phyloP scores from a whole-genome alignment of 2,113 vertebrate species.

The Motacilla alba region DNA sequence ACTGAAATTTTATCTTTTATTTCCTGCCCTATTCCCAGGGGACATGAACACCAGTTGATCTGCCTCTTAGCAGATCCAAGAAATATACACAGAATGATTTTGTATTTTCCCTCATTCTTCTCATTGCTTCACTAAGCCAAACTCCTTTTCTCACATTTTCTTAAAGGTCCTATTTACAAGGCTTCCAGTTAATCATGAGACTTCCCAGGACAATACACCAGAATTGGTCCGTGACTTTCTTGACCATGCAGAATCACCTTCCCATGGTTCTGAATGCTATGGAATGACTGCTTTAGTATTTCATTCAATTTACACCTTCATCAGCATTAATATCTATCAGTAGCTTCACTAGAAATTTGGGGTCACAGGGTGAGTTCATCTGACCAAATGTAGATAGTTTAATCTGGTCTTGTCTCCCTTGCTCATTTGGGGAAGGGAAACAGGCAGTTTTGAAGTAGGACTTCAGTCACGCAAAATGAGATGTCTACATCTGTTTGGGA shows the following conservation, averaged over 20 bases:
- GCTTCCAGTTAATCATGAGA: background rate
- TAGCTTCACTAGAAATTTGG: background rate
- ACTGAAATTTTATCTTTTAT: background rate
- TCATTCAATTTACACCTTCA: background rate
- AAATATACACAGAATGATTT: background rate
- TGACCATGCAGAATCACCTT: rapidly evolving
- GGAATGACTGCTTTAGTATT: background rate
- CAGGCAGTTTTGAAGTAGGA: background rate
- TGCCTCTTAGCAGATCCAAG: background rate
- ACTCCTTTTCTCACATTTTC: background rate
- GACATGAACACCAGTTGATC: background rate
- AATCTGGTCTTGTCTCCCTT: background rate
- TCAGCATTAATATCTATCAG: background rate
- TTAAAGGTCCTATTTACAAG: background rate
- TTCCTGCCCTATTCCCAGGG: background rate
- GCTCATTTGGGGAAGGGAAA: background rate
- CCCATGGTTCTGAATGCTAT: background rate
- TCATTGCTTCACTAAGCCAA: background rate
- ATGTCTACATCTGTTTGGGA: background rate
- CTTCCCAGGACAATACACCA: background rate
- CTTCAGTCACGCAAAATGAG: background rate
- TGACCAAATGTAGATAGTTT: background rate
- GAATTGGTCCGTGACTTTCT: background rate
- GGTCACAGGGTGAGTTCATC: rapidly evolving
- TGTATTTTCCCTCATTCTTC: background rate